These are phyloP conservation scores for Gulo gulo DNA, from an alignment of 2,113 vertebrate species.

Conservation along the genomic window DNA sequence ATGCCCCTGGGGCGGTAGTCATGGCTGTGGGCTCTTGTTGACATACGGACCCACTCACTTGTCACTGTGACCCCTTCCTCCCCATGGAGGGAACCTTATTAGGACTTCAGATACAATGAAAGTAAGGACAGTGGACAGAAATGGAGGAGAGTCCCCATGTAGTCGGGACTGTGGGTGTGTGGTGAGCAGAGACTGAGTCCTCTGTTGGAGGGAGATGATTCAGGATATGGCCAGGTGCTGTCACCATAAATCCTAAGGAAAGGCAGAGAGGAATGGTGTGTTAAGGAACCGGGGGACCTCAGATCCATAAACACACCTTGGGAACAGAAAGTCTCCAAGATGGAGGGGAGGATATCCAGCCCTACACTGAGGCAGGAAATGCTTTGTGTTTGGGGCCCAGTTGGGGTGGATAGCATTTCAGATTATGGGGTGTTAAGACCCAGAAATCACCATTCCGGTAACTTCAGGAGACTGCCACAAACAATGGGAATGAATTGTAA, in stretches of 20 bases:
- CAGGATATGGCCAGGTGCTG: background rate
- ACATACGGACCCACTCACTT: background rate
- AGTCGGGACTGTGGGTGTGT: too few relatives aligned
- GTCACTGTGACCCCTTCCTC: background rate
- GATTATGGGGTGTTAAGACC: too few relatives aligned
- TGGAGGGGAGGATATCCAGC: background rate
- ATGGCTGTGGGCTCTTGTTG: background rate
- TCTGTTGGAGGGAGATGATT: background rate
- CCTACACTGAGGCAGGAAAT: background rate
- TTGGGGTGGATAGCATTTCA: background rate
- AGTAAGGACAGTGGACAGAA: background rate
- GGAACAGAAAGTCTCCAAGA: background rate
- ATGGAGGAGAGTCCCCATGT: background rate
- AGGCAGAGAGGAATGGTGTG: background rate
- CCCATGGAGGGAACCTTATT: background rate
- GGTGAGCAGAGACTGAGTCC: background rate
- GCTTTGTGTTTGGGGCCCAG: background rate
- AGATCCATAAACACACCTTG: background rate
- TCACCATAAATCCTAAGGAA: background rate
- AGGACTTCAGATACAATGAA: background rate
- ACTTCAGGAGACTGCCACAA: background rate
- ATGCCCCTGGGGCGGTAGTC: background rate
- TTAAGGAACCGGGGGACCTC: background rate
- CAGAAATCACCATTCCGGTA: background rate
- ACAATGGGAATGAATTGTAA: background rate